phyloP scores from a whole-genome alignment of 2,797 vertebrate species.

The Danio kyathit region DNA sequence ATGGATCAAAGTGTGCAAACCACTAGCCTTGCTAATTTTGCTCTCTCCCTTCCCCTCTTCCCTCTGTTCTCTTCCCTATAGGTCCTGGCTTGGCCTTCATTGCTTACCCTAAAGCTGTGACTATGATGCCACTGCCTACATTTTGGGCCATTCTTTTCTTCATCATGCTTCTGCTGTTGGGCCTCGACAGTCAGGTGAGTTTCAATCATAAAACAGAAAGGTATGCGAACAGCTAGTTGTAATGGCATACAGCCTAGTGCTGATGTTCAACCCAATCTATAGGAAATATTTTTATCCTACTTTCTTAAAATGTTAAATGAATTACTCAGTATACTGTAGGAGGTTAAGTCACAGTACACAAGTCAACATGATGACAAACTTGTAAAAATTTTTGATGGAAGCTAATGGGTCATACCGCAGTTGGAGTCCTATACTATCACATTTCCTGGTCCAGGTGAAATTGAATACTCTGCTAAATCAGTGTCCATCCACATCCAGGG shows the following conservation, averaged over 20 bases:
- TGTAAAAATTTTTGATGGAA: constrained; percentile 26
- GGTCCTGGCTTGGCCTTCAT: constrained; percentile 99
- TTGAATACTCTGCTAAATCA: constrained; percentile 60
- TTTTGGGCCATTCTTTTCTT: constrained; percentile 99
- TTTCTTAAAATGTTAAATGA: background rate
- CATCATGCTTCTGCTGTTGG: constrained; percentile 99
- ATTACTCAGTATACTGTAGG: background rate
- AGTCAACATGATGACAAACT: constrained; percentile 11
- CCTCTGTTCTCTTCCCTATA: constrained; percentile 69
- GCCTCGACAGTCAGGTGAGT: constrained; percentile 99
- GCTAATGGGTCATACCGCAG: constrained; percentile 42
- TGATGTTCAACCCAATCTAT: background rate
- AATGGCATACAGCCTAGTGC: background rate
- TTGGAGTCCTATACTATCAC: constrained; percentile 42
- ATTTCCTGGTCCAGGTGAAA: constrained; percentile 64
- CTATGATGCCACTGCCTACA: constrained; percentile 98
- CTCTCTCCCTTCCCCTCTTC: constrained; percentile 67
- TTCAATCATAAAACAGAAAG: background rate
- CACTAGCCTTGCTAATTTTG: constrained; percentile 71
- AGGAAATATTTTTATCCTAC: background rate
- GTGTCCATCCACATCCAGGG: constrained; percentile 43
- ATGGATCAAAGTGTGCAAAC: constrained; percentile 70
- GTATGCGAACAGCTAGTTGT: background rate
- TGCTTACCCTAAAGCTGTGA: constrained; percentile 97
- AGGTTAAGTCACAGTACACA: constrained; percentile 2